Evolutionary conservation across 2,888 invertebrate genomes (phyloP).

Genomic region (Hecatera dysodea): DNA sequence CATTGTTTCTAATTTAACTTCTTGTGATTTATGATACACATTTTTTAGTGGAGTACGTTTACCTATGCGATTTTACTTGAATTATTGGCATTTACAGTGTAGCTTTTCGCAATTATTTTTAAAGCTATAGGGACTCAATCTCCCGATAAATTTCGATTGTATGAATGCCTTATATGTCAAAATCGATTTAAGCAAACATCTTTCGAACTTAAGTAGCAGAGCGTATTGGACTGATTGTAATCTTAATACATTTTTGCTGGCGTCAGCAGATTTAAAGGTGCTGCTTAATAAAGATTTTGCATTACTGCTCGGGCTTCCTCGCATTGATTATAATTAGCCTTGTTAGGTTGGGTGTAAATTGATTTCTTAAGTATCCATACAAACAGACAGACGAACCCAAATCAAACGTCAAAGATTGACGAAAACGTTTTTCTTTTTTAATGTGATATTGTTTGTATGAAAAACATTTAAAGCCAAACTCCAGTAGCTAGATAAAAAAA

Average conservation of each 20-base stretch:
- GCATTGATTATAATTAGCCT: background rate
- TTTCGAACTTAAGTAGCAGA: background rate
- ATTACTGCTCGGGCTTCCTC: background rate
- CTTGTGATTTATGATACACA: slow-evolving; percentile 56
- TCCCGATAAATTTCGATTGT: background rate
- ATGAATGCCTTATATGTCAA: background rate
- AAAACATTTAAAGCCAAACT: background rate
- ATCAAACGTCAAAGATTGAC: background rate
- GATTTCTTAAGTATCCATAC: background rate
- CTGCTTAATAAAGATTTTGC: background rate
- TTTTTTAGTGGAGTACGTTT: slow-evolving; percentile 18
- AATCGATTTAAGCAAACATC: background rate
- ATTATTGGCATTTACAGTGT: background rate
- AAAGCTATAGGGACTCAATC: background rate
- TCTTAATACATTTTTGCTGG: background rate
- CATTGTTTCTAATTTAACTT: slow-evolving; percentile 73
- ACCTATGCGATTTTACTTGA: background rate
- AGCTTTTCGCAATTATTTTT: background rate
- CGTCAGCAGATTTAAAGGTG: background rate
- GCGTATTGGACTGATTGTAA: background rate
- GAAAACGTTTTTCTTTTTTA: background rate
- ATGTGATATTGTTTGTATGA: background rate
- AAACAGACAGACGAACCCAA: background rate
- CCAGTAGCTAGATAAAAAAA: background rate
- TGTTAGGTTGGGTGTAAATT: background rate